Conservation (phyloP, 2,888 invertebrate species). For the Pelosia muscerda region DNA sequence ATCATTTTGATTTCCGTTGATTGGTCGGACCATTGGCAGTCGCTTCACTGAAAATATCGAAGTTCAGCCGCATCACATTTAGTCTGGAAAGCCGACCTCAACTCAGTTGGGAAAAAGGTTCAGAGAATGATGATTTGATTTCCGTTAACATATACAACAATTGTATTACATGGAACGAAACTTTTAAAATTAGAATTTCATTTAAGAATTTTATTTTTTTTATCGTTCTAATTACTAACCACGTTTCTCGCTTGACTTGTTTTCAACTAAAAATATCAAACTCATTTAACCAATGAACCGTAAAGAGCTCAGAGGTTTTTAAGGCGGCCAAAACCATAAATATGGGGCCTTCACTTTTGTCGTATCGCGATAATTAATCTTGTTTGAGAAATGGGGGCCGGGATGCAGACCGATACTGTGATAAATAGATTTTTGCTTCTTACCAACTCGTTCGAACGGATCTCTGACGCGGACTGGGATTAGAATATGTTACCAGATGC, state of each 20-base stretch:
- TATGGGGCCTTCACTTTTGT: constrained; percentile 68
- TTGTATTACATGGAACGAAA: too few species aligned
- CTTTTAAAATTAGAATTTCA: too few species aligned
- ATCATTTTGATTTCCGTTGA: too few species aligned
- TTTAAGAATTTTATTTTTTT: neutral
- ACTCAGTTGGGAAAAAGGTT: too few species aligned
- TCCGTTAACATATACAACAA: too few species aligned
- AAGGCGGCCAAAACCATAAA: constrained; percentile 55
- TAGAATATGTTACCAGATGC: constrained; percentile 20
- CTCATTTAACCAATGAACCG: constrained; percentile 32
- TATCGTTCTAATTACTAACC: constrained; percentile 6
- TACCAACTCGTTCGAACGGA: constrained; percentile 70
- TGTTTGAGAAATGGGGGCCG: constrained; percentile 74
- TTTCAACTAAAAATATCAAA: constrained; percentile 28
- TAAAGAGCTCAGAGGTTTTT: constrained; percentile 31
- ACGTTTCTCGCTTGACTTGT: neutral
- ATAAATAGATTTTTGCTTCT: constrained; percentile 82
- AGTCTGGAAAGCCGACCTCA: too few species aligned
- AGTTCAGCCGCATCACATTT: too few species aligned
- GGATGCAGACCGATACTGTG: constrained; percentile 80
- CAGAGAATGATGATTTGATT: too few species aligned
- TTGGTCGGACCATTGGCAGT: too few species aligned
- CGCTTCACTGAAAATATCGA: too few species aligned
- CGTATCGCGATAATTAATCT: constrained; percentile 77
- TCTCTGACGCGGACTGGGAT: constrained; percentile 47